These are phyloP conservation scores for Brachypodius melanocephalos DNA, from an alignment of 2,113 vertebrate genomes.

Conservation along the genomic window DNA sequence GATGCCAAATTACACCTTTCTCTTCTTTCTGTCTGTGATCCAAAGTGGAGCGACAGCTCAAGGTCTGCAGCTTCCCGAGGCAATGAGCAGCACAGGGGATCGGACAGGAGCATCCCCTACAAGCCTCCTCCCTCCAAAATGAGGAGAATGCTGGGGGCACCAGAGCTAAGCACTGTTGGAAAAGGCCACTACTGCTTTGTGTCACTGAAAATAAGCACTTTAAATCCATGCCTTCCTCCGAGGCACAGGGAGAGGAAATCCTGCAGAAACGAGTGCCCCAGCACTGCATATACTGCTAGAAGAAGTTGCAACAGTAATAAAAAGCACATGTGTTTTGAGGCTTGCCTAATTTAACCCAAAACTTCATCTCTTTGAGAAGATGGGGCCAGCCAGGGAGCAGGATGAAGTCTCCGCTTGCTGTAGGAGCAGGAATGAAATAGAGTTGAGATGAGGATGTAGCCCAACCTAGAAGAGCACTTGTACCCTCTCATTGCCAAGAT, in stretches of 20 bases:
- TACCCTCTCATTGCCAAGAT: background rate
- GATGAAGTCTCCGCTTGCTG: background rate
- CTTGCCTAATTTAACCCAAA: background rate
- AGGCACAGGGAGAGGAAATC: background rate
- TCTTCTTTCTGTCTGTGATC: slow-evolving; percentile 27
- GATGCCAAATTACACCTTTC: slow-evolving; percentile 53
- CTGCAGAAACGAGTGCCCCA: background rate
- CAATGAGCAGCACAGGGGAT: background rate
- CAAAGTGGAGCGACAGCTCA: slow-evolving; percentile 35
- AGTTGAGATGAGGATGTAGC: background rate
- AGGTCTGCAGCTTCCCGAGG: background rate
- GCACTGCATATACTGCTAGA: fast-evolving
- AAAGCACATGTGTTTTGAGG: background rate
- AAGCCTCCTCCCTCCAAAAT: background rate
- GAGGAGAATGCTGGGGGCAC: background rate
- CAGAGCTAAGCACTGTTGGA: background rate
- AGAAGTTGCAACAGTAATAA: background rate
- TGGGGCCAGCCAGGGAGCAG: background rate
- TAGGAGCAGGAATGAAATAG: background rate
- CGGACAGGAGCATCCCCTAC: fast-evolving
- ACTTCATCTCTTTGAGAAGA: background rate
- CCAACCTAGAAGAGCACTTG: background rate
- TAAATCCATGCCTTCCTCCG: background rate
- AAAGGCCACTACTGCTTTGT: background rate
- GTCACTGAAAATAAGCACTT: background rate